Evolutionary conservation across 2,888 invertebrate genomes (phyloP).

Genomic region (Nesidiocoris tenuis): DNA sequence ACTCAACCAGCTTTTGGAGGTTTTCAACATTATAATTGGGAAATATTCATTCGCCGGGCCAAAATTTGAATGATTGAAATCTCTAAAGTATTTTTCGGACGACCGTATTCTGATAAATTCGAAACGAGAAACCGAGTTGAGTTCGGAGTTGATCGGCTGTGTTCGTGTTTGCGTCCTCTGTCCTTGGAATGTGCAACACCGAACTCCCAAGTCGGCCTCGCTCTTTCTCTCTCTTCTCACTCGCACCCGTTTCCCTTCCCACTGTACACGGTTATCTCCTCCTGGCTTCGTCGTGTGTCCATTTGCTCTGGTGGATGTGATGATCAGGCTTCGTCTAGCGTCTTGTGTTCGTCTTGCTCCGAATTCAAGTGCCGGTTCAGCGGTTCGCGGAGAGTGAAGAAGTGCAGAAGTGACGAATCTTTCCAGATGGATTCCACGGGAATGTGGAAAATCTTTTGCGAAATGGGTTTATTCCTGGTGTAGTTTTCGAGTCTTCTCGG

Average conservation of each 20-base stretch:
- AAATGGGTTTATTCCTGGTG: no score
- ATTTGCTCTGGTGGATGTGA: background rate
- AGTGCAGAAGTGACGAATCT: background rate
- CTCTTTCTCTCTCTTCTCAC: background rate
- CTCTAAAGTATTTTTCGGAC: no score
- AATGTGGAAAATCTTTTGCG: background rate
- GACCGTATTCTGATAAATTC: background rate
- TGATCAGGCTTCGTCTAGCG: background rate
- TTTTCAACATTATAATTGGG: no score
- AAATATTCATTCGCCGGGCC: no score
- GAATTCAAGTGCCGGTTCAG: background rate
- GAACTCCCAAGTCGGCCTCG: background rate
- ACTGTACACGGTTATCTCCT: background rate
- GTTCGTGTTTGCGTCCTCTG: background rate
- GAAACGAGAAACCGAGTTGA: background rate
- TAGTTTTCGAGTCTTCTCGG: background rate
- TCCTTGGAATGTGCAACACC: background rate
- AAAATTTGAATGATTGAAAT: no score
- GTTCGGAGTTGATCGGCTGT: slow-evolving; percentile 1
- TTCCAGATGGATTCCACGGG: background rate
- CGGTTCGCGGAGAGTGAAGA: background rate
- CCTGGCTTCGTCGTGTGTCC: background rate
- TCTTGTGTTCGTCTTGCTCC: background rate
- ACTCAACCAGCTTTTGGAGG: no score
- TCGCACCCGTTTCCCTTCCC: background rate